Evolutionary conservation across 1,140 invertebrate species (phyloP).

Genomic region (Orchesella cincta): DNA sequence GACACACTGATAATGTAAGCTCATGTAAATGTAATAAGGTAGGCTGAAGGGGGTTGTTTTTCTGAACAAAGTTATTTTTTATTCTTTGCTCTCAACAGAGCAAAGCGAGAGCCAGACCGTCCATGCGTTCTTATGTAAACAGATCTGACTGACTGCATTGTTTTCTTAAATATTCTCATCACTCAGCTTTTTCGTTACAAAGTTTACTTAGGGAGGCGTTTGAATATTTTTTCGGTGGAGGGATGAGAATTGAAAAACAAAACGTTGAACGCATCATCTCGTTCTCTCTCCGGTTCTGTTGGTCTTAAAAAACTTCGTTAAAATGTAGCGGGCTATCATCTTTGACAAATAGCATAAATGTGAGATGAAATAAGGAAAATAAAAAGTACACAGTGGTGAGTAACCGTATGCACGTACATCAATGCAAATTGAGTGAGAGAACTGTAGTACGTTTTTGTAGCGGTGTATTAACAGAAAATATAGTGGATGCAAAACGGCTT

Average conservation of each 20-base stretch:
- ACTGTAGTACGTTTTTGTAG: too few species aligned
- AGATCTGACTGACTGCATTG: background rate
- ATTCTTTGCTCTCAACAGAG: background rate
- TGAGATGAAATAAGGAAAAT: background rate
- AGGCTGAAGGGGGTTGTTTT: background rate
- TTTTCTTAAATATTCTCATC: constrained; percentile 15
- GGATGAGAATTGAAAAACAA: too few species aligned
- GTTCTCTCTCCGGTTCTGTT: background rate
- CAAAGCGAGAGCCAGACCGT: background rate
- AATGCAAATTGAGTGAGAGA: background rate
- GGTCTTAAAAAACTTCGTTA: background rate
- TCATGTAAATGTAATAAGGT: background rate
- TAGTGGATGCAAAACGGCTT: too few species aligned
- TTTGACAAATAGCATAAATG: background rate
- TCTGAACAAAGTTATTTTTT: constrained; percentile 4
- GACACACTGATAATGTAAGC: background rate
- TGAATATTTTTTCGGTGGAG: background rate
- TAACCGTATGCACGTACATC: background rate
- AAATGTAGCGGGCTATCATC: too few species aligned
- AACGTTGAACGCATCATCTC: too few species aligned
- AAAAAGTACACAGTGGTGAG: background rate
- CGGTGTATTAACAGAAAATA: too few species aligned
- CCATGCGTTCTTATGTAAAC: constrained; percentile 26
- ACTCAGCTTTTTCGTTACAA: constrained; percentile 7
- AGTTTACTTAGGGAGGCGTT: background rate